Base-by-base conservation (phyloP, 2,113 vertebrate species). In the Esox niger region DNA sequence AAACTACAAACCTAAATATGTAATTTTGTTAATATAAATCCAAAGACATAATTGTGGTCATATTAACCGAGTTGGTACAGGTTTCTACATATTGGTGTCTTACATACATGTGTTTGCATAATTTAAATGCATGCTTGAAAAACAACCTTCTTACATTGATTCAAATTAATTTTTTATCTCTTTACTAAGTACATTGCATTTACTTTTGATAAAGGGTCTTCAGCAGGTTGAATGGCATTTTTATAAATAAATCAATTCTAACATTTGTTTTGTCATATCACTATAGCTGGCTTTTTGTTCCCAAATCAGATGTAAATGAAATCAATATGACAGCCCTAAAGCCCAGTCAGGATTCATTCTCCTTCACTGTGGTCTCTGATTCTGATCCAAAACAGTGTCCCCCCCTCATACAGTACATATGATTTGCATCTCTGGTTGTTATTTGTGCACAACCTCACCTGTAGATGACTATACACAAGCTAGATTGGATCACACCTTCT, bases 401-500 rank as follows among this genome's bases (percentile, higher is more conserved):
- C n/a, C n/a, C n/a, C n/a, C 81, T 75, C 69, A 17, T 76, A 81
- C 79, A 81, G 85, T 87, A 87, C 90, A 83, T 88, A 89, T 90
- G 81, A 90, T 90, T 92, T 91, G 88, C 85, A 88, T 91, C 87
- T 87, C 89, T 90, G 90, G 91, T 88, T 89, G 86, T 88, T 91
- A 90, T 88, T 89, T 86, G 86, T 38, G 73, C 76, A 70, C 85
- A 90, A 80, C 88, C 89, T 86, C 78, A 90, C 89, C 90, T 91
- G 88, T 82, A 91, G 90, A 91, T 86, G 82, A n/a, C 84, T 85
- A 88, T 86, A 89, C 87, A 88, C 89, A 86, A 82, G 90, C 80
- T 86, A 90, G 90, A 91, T 87, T 86, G 91, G 91, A 91, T 92
- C 91, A 92, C 89, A 92, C 89, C 84, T 88, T 88, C 84, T 90